phyloP scores from a whole-genome alignment of 2,113 vertebrate species.

The Nycticorax nycticorax region DNA sequence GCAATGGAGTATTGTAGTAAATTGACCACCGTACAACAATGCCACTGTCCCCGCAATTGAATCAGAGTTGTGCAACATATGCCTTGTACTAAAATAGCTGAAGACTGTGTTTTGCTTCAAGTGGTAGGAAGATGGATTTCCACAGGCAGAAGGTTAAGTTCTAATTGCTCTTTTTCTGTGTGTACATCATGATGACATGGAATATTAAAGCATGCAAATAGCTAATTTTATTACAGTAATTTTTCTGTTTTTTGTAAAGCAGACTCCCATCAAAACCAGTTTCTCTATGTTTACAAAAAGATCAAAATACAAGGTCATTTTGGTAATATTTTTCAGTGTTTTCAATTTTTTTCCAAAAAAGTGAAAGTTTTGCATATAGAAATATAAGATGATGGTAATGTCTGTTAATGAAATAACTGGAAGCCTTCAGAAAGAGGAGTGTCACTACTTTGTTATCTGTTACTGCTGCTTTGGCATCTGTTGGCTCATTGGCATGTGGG shows the following conservation, averaged over 20 bases:
- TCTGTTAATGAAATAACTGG: not conserved
- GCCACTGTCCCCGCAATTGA: not conserved
- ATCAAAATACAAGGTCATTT: not conserved
- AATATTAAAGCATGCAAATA: not conserved
- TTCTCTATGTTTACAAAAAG: not conserved
- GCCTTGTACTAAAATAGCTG: not conserved
- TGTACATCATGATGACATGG: not conserved
- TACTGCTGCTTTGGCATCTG: not conserved
- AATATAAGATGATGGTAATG: not conserved
- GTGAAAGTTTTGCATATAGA: not conserved
- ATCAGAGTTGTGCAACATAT: not conserved
- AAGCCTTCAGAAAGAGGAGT: not conserved
- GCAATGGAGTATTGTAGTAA: not conserved
- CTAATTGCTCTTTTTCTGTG: not conserved
- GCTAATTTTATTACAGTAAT: not conserved
- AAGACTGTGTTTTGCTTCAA: not conserved
- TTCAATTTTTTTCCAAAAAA: not conserved
- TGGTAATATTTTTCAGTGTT: not conserved
- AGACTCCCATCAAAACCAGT: not conserved
- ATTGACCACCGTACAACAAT: constrained; percentile 9
- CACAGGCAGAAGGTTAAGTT: not conserved
- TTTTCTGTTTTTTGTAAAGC: not conserved
- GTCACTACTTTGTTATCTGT: not conserved
- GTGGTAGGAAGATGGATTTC: not conserved
- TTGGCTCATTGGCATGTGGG: not conserved